Evolutionary conservation across 2,888 invertebrate genomes (phyloP).

Genomic region (Oscheius sp.): DNA sequence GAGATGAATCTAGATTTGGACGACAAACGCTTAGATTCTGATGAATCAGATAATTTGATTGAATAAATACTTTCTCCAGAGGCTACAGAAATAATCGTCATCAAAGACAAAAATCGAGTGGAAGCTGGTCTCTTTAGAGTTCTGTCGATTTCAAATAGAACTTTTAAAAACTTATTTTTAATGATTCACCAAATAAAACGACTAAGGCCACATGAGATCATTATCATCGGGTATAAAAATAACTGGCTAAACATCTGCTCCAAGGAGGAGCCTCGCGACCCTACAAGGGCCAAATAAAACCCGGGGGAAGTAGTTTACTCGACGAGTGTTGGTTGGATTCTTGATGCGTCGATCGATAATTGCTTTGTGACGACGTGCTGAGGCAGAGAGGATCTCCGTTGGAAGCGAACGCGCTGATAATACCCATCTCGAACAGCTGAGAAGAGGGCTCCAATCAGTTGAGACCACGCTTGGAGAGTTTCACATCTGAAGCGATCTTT

Average conservation of each 20-base stretch:
- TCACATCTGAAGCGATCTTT: conserved; percentile 60
- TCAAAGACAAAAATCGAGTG: background rate
- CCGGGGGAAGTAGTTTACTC: conserved; percentile 12
- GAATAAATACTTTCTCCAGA: no score
- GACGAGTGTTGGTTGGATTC: conserved; percentile 5
- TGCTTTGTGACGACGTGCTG: conserved; percentile 57
- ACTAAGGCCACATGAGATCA: conserved; percentile 28
- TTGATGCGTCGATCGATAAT: conserved; percentile 29
- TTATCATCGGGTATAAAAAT: background rate
- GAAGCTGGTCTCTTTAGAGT: background rate
- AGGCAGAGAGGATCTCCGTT: conserved; percentile 47
- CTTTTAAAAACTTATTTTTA: no score
- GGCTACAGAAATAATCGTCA: background rate
- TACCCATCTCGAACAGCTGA: conserved; percentile 66
- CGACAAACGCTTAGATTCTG: no score
- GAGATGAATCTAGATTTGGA: no score
- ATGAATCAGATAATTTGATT: no score
- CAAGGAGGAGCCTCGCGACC: background rate
- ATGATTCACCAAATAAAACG: conserved; percentile 1
- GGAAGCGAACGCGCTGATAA: conserved; percentile 44
- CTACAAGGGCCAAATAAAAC: background rate
- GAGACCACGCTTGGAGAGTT: conserved; percentile 67
- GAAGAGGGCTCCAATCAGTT: conserved; percentile 66
- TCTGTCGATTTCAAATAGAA: no score
- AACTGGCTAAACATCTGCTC: no score